A percentile compares a stretch with the other conserved stretches of the same genome.
Evolutionary conservation across 2,113 vertebrate species (phyloP).

Genomic region (Rhinolophus sinicus): DNA sequence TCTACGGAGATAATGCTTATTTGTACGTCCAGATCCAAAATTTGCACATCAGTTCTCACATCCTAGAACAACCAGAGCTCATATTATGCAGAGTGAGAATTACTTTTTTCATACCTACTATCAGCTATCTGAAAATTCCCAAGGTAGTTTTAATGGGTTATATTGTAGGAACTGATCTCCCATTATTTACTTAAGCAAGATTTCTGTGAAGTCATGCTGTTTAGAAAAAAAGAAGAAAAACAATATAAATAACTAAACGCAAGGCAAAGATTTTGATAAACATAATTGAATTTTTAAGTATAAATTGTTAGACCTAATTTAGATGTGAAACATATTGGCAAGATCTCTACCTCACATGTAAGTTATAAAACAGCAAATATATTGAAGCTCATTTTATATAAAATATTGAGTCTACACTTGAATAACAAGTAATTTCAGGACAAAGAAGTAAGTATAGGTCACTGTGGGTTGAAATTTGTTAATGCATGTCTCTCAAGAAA

Average conservation of each 20-base stretch:
- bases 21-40: neutral
- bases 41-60: neutral
- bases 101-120: neutral
- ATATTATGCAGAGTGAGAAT: slow-evolving; percentile 14
- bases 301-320: neutral
- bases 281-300: slow-evolving; percentile 12
- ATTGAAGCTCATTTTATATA: neutral
- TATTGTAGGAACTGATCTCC: neutral
- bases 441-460: neutral
- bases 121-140: neutral
- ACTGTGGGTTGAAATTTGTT: neutral
- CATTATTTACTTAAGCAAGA: neutral
- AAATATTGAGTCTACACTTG: neutral
- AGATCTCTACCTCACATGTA: neutral
- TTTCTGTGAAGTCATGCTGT: slow-evolving; percentile 3
- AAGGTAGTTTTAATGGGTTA: neutral
- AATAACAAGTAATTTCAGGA: slow-evolving; percentile 10
- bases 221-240: neutral
- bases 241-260: neutral
- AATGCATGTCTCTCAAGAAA: neutral
- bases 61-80: neutral
- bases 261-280: slow-evolving; percentile 8
- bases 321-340: neutral
- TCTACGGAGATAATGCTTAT: neutral
- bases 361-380: neutral